phyloP scores from a whole-genome alignment of 2,113 vertebrate genomes.

The Gallinago jamesoni region DNA sequence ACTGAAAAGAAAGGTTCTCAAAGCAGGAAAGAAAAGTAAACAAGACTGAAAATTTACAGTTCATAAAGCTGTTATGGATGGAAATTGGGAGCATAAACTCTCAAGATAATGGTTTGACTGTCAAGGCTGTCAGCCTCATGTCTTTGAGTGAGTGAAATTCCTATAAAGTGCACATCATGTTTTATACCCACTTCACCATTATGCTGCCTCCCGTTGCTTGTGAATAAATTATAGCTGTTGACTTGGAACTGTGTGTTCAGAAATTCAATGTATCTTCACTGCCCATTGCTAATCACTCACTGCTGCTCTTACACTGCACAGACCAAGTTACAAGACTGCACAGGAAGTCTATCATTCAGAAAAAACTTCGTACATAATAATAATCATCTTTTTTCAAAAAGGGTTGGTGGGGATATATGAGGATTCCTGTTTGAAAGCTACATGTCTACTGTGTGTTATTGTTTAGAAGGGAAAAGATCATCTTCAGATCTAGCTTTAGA shows the following conservation, averaged over 20 bases:
- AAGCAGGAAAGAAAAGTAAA: not conserved
- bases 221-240: not conserved
- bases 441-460: not conserved
- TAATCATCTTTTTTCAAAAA: not conserved
- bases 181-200: not conserved
- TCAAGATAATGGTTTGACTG: not conserved
- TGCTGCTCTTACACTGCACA: not conserved
- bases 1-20: not conserved
- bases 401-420: not conserved
- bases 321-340: not conserved
- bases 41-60: not conserved
- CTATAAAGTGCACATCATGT: not conserved
- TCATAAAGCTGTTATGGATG: not conserved
- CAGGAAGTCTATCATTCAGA: not conserved
- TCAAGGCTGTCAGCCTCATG: not conserved
- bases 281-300: not conserved
- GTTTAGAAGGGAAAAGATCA: not conserved
- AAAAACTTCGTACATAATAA: not conserved
- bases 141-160: not conserved
- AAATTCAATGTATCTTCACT: not conserved
- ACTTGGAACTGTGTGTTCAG: not conserved
- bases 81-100: not conserved
- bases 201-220: not conserved
- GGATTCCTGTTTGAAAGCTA: not conserved
- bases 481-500: not conserved